Evolutionary conservation across 1,140 invertebrate species (phyloP).

Genomic region (Physella acuta): DNA sequence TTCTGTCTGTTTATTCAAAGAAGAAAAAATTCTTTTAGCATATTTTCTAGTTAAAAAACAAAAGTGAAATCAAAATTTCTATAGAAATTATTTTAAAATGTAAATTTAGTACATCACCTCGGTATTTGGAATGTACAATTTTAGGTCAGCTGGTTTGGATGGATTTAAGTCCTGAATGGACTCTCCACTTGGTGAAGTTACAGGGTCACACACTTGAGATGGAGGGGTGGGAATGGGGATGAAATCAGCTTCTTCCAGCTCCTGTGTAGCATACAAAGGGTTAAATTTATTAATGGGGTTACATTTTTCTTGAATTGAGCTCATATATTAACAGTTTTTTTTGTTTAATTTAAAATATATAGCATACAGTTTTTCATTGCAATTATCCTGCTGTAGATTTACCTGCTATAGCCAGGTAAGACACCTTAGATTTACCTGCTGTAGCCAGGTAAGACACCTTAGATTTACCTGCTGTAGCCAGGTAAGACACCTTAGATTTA

Average conservation of each 20-base stretch:
- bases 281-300: neutral
- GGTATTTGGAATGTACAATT: constrained; percentile 4
- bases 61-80: neutral
- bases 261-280: constrained; percentile 18
- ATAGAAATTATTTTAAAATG: neutral
- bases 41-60: neutral
- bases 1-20: neutral
- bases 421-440: too few species aligned
- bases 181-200: neutral
- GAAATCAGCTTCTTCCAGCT: constrained; percentile 28
- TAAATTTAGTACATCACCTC: constrained; percentile 4
- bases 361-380: too few species aligned
- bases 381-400: too few species aligned
- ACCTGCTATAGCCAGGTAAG: too few species aligned
- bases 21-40: neutral
- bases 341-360: too few species aligned
- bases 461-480: too few species aligned
- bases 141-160: neutral
- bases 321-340: too few species aligned
- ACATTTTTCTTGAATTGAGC: too few species aligned
- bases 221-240: constrained; percentile 22
- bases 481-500: too few species aligned
- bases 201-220: neutral
- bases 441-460: too few species aligned
- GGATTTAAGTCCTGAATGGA: too few species aligned